phyloP scores from a whole-genome alignment of 2,888 invertebrate genomes.

The Pyrochroa serraticornis region DNA sequence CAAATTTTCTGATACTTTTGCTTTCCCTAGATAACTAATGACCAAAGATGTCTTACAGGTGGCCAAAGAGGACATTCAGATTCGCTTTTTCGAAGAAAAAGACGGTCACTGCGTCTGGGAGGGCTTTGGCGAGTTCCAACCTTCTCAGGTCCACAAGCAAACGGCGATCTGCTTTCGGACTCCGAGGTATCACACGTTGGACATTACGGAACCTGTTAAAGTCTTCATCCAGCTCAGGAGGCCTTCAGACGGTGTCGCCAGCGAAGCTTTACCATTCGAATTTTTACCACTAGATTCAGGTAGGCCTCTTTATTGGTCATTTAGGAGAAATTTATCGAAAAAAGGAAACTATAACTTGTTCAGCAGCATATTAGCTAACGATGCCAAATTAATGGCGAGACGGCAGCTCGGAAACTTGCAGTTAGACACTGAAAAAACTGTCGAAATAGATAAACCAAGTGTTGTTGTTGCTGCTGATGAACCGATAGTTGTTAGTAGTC shows the following conservation, averaged over 20 bases:
- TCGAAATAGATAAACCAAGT: neutral
- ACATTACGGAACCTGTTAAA: constrained; percentile 74
- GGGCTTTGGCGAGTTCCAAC: constrained; percentile 82
- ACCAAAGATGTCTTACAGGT: constrained; percentile 57
- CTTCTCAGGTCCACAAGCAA: constrained; percentile 89
- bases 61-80: constrained; percentile 87
- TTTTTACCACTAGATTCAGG: constrained; percentile 81
- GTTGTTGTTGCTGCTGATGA: neutral
- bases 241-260: constrained; percentile 82
- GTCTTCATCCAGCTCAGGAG: constrained; percentile 83
- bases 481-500: neutral
- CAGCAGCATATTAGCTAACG: constrained; percentile 60
- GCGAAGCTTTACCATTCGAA: constrained; percentile 85
- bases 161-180: constrained; percentile 83
- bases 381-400: constrained; percentile 51
- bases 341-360: constrained; percentile 70
- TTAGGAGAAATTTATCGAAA: constrained; percentile 66
- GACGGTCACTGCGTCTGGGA: constrained; percentile 79
- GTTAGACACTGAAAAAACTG: constrained; percentile 3
- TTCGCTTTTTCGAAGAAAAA: constrained; percentile 85
- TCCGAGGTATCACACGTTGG: constrained; percentile 75
- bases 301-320: constrained; percentile 79
- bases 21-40: neutral
- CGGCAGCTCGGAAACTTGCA: constrained; percentile 28
- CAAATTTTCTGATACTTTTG: neutral